Percentiles rank a stretch among this genome's conserved stretches.
These are phyloP conservation scores for Crotalus horridus DNA, from an alignment of 2,113 vertebrate genomes.

Conservation along the genomic window DNA sequence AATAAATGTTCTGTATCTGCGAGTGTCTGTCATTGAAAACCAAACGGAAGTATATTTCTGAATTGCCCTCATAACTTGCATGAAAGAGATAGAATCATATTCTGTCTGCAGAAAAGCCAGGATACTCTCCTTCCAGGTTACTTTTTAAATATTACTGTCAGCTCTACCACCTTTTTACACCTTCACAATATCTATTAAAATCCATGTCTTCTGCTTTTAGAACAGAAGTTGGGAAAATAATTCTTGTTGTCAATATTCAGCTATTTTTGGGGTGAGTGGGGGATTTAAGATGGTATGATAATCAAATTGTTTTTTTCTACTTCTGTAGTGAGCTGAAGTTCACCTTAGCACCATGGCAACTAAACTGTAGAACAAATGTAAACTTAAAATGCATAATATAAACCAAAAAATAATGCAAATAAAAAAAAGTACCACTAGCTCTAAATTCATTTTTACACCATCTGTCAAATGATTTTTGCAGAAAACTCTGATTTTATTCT, in stretches of 20 bases:
- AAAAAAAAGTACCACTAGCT: not conserved
- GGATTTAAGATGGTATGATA: not conserved
- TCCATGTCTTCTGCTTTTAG: not conserved
- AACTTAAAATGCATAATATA: not conserved
- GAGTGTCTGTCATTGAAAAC: no score
- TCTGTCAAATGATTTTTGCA: conserved; percentile 23
- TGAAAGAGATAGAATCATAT: not conserved
- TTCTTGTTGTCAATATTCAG: not conserved
- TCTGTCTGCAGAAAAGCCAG: not conserved
- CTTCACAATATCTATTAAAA: not conserved
- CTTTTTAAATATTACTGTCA: not conserved
- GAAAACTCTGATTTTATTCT: not conserved
- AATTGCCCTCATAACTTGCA: not conserved
- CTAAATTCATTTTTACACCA: conserved; percentile 6
- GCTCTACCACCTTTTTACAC: not conserved
- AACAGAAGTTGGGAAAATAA: not conserved
- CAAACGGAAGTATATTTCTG: no score
- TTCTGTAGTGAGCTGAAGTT: conserved; percentile 1
- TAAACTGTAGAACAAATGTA: conserved; percentile 14
- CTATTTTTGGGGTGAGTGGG: not conserved
- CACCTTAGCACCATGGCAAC: conserved; percentile 13
- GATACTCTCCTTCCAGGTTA: not conserved
- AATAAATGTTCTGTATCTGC: no score
- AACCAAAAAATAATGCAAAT: not conserved
- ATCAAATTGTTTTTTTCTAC: not conserved